Conservation (phyloP, 1,140 invertebrate species). For the Drosophila obscura region DNA sequence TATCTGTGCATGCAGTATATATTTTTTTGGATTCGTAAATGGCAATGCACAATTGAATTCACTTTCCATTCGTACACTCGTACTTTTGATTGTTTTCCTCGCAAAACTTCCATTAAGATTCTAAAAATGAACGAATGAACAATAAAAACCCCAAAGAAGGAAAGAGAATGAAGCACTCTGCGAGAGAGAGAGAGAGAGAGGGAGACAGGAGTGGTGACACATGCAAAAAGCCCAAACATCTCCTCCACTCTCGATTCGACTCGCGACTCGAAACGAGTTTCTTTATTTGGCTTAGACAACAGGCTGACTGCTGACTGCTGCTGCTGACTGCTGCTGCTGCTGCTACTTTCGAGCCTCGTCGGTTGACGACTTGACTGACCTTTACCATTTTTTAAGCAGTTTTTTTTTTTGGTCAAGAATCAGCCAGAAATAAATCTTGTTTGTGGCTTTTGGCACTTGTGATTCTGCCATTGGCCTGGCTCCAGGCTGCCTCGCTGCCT, state of each 20-base stretch:
- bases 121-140: slow-evolving; percentile 46
- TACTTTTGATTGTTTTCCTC: slow-evolving; percentile 38
- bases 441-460: slow-evolving; percentile 15
- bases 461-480: too few relatives aligned
- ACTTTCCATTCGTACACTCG: slow-evolving; percentile 23
- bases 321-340: too few relatives aligned
- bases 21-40: slow-evolving; percentile 3
- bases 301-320: too few relatives aligned
- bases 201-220: slow-evolving; percentile 14
- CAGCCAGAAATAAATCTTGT: slow-evolving; percentile 31
- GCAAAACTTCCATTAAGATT: slow-evolving; percentile 35
- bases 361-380: slow-evolving; percentile 16
- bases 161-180: background rate
- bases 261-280: slow-evolving; percentile 32
- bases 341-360: slow-evolving; percentile 10
- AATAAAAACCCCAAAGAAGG: slow-evolving; percentile 7
- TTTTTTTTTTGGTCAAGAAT: slow-evolving; percentile 16
- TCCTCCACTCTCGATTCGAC: background rate
- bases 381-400: slow-evolving; percentile 30
- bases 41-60: slow-evolving; percentile 27
- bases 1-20: slow-evolving; percentile 21
- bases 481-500: slow-evolving; percentile 3
- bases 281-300: slow-evolving; percentile 42
- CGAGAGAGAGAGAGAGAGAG: background rate
- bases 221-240: slow-evolving; percentile 12